Evolutionary conservation across 1,140 invertebrate species (phyloP).

Genomic region (Schlechtendalia chinensis): DNA sequence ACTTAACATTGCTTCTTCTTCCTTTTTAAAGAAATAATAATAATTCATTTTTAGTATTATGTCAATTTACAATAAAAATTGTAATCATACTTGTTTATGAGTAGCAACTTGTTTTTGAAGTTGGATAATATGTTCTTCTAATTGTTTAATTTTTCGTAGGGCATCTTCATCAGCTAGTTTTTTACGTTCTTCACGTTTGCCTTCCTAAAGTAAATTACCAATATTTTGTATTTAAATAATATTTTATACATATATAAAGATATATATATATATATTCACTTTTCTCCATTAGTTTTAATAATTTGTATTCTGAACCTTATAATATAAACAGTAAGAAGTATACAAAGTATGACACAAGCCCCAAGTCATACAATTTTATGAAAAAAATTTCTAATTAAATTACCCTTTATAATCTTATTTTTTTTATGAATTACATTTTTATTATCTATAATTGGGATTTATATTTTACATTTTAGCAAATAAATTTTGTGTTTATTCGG

Average conservation of each 20-base stretch:
- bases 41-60: background rate
- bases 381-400: too few species aligned
- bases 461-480: too few species aligned
- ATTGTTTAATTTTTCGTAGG: constrained; percentile 87
- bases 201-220: constrained; percentile 65
- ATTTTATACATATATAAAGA: background rate
- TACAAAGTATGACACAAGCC: too few species aligned
- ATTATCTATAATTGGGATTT: too few species aligned
- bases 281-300: too few species aligned
- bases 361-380: too few species aligned
- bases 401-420: too few species aligned
- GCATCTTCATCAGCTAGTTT: constrained; percentile 94
- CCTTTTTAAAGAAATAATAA: constrained; percentile 59
- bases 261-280: too few species aligned
- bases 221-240: background rate
- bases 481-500: too few species aligned
- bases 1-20: constrained; percentile 94
- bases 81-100: constrained; percentile 71
- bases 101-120: constrained; percentile 78
- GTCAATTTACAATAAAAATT: background rate
- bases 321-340: too few species aligned
- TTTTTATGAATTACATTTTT: too few species aligned
- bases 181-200: constrained; percentile 85
- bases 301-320: too few species aligned
- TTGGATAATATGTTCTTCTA: constrained; percentile 87